Evolutionary conservation across 2,113 vertebrate species (phyloP).

Genomic region (Pogonocichla stellata): DNA sequence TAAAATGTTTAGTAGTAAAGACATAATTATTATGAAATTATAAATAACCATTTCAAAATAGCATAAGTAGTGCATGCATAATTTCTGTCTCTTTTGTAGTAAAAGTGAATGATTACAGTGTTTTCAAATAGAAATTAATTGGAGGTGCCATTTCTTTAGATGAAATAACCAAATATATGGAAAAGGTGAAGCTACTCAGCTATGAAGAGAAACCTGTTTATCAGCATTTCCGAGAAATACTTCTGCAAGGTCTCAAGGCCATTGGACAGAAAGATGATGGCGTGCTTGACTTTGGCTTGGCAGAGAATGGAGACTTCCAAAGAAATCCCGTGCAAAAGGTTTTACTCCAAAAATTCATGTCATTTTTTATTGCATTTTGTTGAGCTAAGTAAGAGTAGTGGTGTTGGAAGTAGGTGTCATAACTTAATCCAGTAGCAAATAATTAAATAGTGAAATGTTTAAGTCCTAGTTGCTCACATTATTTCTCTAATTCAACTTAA

Average conservation of each 20-base stretch:
- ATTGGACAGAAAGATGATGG: constrained; percentile 83
- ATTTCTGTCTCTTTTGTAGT: neutral
- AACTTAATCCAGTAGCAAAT: neutral
- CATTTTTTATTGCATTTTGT: neutral
- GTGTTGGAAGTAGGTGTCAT: neutral
- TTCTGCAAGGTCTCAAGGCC: constrained; percentile 84
- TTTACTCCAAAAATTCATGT: neutral
- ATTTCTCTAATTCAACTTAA: neutral
- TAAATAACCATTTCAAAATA: constrained; percentile 21
- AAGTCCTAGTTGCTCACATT: neutral
- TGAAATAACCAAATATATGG: constrained; percentile 89
- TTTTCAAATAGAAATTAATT: constrained; percentile 32
- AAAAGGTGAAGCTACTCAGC: constrained; percentile 81
- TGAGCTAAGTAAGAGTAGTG: neutral
- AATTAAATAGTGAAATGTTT: neutral
- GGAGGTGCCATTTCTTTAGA: constrained; percentile 71
- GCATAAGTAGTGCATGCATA: neutral
- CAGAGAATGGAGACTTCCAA: constrained; percentile 64
- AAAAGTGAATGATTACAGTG: neutral
- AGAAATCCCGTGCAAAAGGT: constrained; percentile 67
- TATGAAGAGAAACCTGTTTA: constrained; percentile 89
- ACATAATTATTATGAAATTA: constrained; percentile 24
- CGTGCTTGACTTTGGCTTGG: constrained; percentile 76
- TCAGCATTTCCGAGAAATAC: constrained; percentile 81
- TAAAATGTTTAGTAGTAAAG: neutral